Evolutionary conservation across 1,140 invertebrate species (phyloP).

Genomic region (Lepidurus couesii): DNA sequence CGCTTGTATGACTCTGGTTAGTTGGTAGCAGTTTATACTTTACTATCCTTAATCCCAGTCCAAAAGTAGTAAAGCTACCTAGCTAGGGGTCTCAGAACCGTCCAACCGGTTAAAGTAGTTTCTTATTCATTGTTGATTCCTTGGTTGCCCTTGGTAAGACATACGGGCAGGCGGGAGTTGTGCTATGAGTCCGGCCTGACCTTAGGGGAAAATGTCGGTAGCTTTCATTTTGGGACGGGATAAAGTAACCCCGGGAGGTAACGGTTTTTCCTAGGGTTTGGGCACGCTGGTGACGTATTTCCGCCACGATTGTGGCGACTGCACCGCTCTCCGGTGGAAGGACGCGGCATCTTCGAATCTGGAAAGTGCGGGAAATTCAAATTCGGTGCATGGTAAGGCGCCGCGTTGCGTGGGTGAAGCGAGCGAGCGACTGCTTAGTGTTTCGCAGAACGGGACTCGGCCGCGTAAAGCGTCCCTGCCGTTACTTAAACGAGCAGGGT

Average conservation of each 20-base stretch:
- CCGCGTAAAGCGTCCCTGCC: slow-evolving; percentile 28
- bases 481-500: slow-evolving; percentile 33
- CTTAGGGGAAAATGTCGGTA: too few species aligned
- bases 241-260: too few species aligned
- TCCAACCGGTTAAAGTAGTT: too few species aligned
- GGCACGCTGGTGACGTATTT: background rate
- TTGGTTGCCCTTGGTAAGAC: too few species aligned
- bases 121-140: too few species aligned
- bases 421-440: background rate
- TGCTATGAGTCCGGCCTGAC: too few species aligned
- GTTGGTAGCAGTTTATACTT: background rate
- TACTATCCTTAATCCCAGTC: too few species aligned
- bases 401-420: background rate
- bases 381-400: background rate
- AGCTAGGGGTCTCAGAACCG: background rate
- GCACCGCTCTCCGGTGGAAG: background rate
- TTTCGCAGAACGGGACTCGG: background rate
- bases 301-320: background rate
- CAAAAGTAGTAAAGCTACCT: background rate
- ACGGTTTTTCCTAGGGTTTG: background rate
- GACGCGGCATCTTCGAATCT: background rate
- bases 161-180: too few species aligned
- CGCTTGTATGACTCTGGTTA: background rate
- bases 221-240: too few species aligned
- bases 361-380: background rate